phyloP scores from a whole-genome alignment of 1,140 invertebrate species.

The Mizuhopecten yessoensis region DNA sequence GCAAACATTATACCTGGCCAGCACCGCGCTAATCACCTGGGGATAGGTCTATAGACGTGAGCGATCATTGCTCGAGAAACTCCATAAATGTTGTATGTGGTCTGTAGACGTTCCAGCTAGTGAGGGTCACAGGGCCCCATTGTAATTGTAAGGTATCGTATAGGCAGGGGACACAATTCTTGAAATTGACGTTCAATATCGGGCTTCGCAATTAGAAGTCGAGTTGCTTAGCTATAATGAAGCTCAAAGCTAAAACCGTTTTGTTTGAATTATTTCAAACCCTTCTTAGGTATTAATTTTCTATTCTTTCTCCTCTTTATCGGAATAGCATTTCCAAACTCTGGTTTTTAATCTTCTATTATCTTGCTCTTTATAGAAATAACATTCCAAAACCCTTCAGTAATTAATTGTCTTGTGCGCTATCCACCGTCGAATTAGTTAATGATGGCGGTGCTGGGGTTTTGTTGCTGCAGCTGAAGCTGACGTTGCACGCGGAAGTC shows the following conservation, averaged over 20 bases:
- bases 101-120: background rate
- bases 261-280: background rate
- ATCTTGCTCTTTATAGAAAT: slow-evolving; percentile 29
- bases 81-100: slow-evolving; percentile 9
- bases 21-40: background rate
- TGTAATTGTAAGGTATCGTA: background rate
- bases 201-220: background rate
- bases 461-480: background rate
- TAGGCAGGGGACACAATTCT: background rate
- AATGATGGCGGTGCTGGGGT: background rate
- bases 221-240: background rate
- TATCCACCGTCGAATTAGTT: background rate
- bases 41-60: background rate
- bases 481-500: background rate
- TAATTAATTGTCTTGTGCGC: slow-evolving; percentile 24
- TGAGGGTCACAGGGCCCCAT: background rate
- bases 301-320: background rate
- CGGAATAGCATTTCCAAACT: background rate
- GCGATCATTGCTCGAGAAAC: background rate
- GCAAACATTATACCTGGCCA: background rate
- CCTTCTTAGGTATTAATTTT: background rate
- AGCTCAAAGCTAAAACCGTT: slow-evolving; percentile 20
- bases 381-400: background rate
- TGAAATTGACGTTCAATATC: background rate
- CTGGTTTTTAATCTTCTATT: slow-evolving; percentile 25